These are phyloP conservation scores for Pao palembangensis DNA, from an alignment of 2,113 vertebrate species.

Conservation along the genomic window DNA sequence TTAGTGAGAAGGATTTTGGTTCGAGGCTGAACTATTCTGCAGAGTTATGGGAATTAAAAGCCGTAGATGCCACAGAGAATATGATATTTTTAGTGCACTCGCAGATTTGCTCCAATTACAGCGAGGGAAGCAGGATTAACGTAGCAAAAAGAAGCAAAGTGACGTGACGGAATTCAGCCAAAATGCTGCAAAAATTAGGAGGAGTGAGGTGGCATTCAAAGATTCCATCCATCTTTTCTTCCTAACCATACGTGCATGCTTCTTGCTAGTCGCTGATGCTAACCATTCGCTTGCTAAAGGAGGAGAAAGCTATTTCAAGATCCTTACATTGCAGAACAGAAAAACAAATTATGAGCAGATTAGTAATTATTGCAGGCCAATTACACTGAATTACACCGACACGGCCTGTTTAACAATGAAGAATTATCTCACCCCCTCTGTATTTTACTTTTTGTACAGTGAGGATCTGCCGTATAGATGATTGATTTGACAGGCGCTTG, in stretches of 20 bases:
- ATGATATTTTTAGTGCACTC: background rate
- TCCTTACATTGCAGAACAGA: too few relatives aligned
- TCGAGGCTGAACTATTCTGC: background rate
- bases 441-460: slow-evolving; percentile 31
- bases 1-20: background rate
- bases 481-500: slow-evolving; percentile 47
- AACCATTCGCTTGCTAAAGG: too few relatives aligned
- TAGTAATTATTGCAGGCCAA: too few relatives aligned
- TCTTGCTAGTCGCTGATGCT: too few relatives aligned
- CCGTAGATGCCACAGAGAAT: background rate
- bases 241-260: too few relatives aligned
- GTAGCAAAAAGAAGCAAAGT: too few relatives aligned
- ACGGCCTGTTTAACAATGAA: slow-evolving; percentile 29
- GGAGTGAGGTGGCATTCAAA: too few relatives aligned
- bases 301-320: too few relatives aligned
- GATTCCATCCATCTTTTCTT: too few relatives aligned
- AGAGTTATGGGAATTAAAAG: background rate
- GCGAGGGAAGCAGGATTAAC: background rate
- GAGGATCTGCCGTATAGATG: slow-evolving; percentile 5
- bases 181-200: too few relatives aligned
- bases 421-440: slow-evolving; percentile 17
- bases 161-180: background rate
- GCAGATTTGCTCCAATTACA: background rate
- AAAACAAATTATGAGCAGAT: too few relatives aligned
- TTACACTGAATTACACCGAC: too few relatives aligned